phyloP scores from a whole-genome alignment of 2,797 vertebrate species.

The Hippocampus kuda region DNA sequence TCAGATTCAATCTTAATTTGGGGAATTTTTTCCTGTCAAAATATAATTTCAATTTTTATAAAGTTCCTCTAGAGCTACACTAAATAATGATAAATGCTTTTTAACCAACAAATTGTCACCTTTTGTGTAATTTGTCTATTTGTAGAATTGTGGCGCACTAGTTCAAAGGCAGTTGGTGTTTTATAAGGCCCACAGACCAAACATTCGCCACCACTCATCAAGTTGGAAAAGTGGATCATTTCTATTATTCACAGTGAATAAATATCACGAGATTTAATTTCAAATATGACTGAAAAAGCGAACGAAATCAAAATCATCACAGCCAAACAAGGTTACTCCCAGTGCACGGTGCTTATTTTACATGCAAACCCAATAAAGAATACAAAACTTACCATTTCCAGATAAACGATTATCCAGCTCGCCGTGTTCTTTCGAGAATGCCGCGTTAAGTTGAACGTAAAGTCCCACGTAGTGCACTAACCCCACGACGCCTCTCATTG shows the following conservation, averaged over 20 bases:
- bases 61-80: neutral
- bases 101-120: neutral
- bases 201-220: neutral
- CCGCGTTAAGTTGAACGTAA: slow-evolving; percentile 76
- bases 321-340: neutral
- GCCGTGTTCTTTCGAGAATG: slow-evolving; percentile 57
- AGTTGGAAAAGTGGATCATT: neutral
- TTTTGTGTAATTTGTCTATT: neutral
- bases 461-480: slow-evolving; percentile 78
- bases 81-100: neutral
- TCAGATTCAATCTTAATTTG: too few relatives aligned
- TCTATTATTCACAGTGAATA: neutral
- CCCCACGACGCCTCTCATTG: slow-evolving; percentile 66
- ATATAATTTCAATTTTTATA: neutral
- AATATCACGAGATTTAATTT: neutral
- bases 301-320: neutral
- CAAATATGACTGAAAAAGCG: neutral
- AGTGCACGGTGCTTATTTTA: too few relatives aligned
- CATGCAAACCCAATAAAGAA: neutral
- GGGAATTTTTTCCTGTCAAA: too few relatives aligned
- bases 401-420: slow-evolving; percentile 71
- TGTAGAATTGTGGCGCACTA: neutral
- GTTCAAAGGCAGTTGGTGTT: neutral
- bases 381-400: slow-evolving; percentile 72
- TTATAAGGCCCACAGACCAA: neutral